A percentile compares a stretch with the other conserved stretches of the same genome.
These are phyloP conservation scores for Bathynomus jamesi DNA, from an alignment of 1,140 invertebrate species.

Conservation along the genomic window DNA sequence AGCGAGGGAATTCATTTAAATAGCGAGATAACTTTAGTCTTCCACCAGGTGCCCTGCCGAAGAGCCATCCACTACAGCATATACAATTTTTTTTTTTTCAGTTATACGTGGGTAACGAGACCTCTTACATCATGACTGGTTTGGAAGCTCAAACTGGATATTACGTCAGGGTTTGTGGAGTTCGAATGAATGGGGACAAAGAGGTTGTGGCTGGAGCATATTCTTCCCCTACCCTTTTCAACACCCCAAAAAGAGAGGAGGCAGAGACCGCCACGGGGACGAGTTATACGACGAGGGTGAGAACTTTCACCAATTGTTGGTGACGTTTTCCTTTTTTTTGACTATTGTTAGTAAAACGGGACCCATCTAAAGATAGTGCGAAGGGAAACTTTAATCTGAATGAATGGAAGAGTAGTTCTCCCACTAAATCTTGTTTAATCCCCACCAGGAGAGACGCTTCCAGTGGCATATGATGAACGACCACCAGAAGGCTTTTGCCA, in stretches of 20 bases:
- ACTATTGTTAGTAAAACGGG: background rate
- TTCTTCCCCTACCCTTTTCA: conserved; percentile 53
- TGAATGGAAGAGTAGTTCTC: background rate
- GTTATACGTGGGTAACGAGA: conserved; percentile 62
- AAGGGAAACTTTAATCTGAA: background rate
- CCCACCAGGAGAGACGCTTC: conserved; percentile 33
- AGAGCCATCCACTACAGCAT: too few species aligned
- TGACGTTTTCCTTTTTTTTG: background rate
- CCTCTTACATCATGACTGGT: conserved; percentile 55
- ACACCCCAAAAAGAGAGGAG: conserved; percentile 42
- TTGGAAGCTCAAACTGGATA: conserved; percentile 63
- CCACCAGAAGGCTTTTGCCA: conserved; percentile 56
- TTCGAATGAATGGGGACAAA: conserved; percentile 51
- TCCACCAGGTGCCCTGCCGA: too few species aligned
- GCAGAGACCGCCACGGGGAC: background rate
- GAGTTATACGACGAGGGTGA: background rate
- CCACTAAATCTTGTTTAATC: conserved; percentile 16
- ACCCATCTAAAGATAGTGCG: background rate
- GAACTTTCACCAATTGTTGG: background rate
- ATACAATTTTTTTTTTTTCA: conserved; percentile 42
- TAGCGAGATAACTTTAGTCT: too few species aligned
- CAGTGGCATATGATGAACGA: conserved; percentile 52
- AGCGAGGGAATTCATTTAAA: too few species aligned
- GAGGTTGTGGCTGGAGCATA: conserved; percentile 56
- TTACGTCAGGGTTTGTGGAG: conserved; percentile 60